A percentile compares a stretch with the other conserved stretches of the same genome.
Conservation (phyloP, 2,888 invertebrate genomes). For the Hirtodrosophila trivittata region DNA sequence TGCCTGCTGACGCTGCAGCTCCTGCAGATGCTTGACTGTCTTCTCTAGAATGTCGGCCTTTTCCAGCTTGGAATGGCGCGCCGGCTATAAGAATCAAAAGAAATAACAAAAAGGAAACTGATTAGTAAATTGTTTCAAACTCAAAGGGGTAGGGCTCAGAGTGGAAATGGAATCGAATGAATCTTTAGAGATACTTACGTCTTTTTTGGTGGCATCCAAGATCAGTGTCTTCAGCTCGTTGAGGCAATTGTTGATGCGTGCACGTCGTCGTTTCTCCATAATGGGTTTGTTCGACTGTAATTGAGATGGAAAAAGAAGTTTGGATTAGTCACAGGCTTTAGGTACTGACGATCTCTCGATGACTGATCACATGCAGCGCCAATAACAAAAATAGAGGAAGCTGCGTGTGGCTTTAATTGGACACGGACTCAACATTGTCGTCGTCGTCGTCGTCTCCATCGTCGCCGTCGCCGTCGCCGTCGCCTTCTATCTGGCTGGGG, state of each 20-base stretch:
- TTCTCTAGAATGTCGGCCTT: slow-evolving; percentile 98
- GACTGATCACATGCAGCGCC: slow-evolving; percentile 73
- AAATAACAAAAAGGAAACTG: background rate
- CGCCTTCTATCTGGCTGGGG: slow-evolving; percentile 74
- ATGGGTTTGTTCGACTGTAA: slow-evolving; percentile 95
- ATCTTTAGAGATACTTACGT: slow-evolving; percentile 88
- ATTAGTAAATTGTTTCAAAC: slow-evolving; percentile 27
- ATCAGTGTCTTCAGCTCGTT: slow-evolving; percentile 94
- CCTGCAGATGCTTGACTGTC: slow-evolving; percentile 96
- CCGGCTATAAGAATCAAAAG: slow-evolving; percentile 88
- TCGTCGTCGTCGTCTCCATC: slow-evolving; percentile 3
- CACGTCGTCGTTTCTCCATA: slow-evolving; percentile 95
- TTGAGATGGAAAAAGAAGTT: slow-evolving; percentile 17
- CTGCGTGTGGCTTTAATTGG: slow-evolving; percentile 79
- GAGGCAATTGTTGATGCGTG: slow-evolving; percentile 94
- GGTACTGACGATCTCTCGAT: slow-evolving; percentile 12
- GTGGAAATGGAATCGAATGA: too few relatives aligned
- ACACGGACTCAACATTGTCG: slow-evolving; percentile 53
- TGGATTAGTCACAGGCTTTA: slow-evolving; percentile 57
- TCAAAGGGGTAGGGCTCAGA: too few relatives aligned
- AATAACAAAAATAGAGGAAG: slow-evolving; percentile 64
- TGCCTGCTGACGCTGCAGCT: slow-evolving; percentile 93
- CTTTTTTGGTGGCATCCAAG: slow-evolving; percentile 93
- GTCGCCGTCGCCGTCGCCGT: slow-evolving; percentile 5
- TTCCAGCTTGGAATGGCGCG: slow-evolving; percentile 96